Percentiles rank a stretch among this genome's conserved stretches.
phyloP scores from a whole-genome alignment of 1,140 invertebrate species.

The Eumeta japonica region DNA sequence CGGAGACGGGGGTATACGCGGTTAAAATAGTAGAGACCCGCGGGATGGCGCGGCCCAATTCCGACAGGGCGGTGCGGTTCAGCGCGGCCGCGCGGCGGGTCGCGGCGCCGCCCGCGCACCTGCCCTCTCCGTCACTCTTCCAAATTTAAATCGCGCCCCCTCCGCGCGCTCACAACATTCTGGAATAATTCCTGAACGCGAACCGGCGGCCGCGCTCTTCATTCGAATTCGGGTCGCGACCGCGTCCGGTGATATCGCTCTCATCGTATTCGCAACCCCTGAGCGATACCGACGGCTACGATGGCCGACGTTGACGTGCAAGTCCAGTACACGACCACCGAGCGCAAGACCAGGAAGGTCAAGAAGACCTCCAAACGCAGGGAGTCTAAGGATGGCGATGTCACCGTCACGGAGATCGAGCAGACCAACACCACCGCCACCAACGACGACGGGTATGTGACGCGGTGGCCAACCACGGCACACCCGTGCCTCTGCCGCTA shows the following conservation, averaged over 20 bases:
- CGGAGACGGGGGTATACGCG: too few relatives aligned
- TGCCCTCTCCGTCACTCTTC: slow-evolving; percentile 56
- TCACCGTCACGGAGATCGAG: slow-evolving; percentile 79
- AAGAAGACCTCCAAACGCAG: slow-evolving; percentile 81
- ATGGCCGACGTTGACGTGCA: slow-evolving; percentile 86
- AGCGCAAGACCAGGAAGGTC: slow-evolving; percentile 85
- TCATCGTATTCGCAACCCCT: slow-evolving; percentile 15
- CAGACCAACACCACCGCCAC: slow-evolving; percentile 65
- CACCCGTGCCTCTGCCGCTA: slow-evolving; percentile 29
- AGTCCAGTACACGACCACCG: slow-evolving; percentile 79
- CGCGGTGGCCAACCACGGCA: slow-evolving; percentile 58
- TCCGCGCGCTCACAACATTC: slow-evolving; percentile 10
- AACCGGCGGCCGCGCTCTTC: slow-evolving; percentile 26
- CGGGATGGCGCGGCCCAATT: too few relatives aligned
- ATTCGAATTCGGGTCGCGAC: slow-evolving; percentile 57
- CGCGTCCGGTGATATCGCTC: slow-evolving; percentile 51
- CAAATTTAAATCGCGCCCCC: slow-evolving; percentile 56
- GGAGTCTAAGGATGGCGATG: slow-evolving; percentile 74
- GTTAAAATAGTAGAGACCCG: too few relatives aligned
- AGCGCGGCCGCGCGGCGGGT: slow-evolving; percentile 13
- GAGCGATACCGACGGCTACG: slow-evolving; percentile 30
- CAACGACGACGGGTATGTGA: slow-evolving; percentile 81
- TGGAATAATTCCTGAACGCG: slow-evolving; percentile 38
- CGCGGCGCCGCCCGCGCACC: slow-evolving; percentile 47
- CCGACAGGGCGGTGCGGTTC: not conserved